phyloP scores from a whole-genome alignment of 1,140 invertebrate species.

The Geopemphigus sp. region DNA sequence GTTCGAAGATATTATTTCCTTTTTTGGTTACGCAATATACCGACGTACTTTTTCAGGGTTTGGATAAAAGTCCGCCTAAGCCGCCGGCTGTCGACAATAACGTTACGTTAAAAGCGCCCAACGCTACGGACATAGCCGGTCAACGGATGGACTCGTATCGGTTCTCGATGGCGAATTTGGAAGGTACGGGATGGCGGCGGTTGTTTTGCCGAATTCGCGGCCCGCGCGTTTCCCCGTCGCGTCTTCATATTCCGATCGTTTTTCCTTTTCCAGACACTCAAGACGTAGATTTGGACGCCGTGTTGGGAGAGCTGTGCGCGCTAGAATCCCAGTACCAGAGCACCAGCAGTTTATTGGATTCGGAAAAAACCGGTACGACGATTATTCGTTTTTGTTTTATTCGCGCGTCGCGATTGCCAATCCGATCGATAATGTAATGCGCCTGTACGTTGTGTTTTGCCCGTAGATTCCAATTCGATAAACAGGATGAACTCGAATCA shows the following conservation, averaged over 20 bases:
- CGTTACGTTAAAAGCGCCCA: conserved; percentile 11
- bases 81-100: neutral
- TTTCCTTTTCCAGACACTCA: conserved; percentile 71
- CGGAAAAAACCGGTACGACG: conserved; percentile 55
- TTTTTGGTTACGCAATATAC: neutral
- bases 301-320: conserved; percentile 89
- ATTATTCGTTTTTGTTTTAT: neutral
- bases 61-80: conserved; percentile 21
- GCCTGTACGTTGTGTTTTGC: too few relatives aligned
- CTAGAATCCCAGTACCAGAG: conserved; percentile 77
- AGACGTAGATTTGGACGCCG: conserved; percentile 93
- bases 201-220: neutral
- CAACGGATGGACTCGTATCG: conserved; percentile 81
- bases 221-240: too few relatives aligned
- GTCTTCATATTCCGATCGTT: neutral
- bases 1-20: neutral
- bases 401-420: too few relatives aligned
- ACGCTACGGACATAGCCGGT: conserved; percentile 34
- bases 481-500: conserved; percentile 47
- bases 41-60: neutral
- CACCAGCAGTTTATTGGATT: conserved; percentile 52
- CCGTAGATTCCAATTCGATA: conserved; percentile 58
- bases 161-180: conserved; percentile 88
- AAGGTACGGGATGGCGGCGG: conserved; percentile 60
- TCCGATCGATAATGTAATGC: too few relatives aligned